Evolutionary conservation across 2,797 vertebrate genomes (phyloP).

Genomic region (Glyptemys insculpta): DNA sequence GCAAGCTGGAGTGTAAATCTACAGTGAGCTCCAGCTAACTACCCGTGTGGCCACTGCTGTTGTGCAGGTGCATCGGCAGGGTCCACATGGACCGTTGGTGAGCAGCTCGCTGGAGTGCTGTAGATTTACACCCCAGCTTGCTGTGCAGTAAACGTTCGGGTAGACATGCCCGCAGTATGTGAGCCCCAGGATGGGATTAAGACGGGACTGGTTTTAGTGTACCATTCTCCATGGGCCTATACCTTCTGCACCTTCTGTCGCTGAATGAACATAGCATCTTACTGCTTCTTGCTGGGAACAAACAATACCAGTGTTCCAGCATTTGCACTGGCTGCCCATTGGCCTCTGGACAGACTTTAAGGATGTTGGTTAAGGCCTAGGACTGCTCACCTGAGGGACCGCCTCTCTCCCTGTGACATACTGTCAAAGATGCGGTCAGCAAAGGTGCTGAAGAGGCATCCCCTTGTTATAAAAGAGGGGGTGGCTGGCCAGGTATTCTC

Average conservation of each 20-base stretch:
- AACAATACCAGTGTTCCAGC: not conserved
- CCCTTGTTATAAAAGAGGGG: not conserved
- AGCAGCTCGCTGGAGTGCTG: not conserved
- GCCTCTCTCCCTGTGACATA: not conserved
- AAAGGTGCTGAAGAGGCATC: not conserved
- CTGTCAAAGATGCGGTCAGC: not conserved
- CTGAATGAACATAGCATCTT: too few relatives aligned
- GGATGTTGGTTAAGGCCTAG: too few relatives aligned
- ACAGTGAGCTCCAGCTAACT: not conserved
- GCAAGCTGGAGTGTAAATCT: not conserved
- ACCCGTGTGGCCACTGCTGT: not conserved
- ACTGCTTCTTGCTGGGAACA: too few relatives aligned
- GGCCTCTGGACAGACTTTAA: not conserved
- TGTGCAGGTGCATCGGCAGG: not conserved
- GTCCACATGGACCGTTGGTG: not conserved
- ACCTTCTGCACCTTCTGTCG: too few relatives aligned
- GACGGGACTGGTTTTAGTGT: not conserved
- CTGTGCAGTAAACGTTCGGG: not conserved
- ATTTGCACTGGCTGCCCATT: not conserved
- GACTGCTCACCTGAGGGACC: too few relatives aligned
- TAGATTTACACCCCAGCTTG: not conserved
- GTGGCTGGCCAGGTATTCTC: not conserved
- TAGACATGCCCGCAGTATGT: not conserved
- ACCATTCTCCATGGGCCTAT: too few relatives aligned
- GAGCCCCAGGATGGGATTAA: not conserved